Evolutionary conservation across 2,797 vertebrate genomes (phyloP).

Genomic region (Mus minutoides): DNA sequence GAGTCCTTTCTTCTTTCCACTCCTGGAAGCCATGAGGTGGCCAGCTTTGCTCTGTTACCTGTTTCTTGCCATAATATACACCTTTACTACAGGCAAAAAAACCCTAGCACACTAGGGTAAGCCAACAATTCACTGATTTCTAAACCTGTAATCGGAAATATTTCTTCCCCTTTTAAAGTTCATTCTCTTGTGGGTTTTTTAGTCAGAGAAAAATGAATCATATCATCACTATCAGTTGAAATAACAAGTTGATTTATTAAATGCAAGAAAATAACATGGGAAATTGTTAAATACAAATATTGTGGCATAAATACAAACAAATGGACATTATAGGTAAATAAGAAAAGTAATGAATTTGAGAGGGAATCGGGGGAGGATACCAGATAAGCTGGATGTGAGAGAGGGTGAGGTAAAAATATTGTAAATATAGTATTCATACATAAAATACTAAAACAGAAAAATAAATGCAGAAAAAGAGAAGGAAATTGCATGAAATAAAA

Average conservation of each 20-base stretch:
- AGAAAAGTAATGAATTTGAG: not conserved
- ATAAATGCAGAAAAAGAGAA: not conserved
- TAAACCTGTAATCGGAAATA: not conserved
- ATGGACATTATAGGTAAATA: not conserved
- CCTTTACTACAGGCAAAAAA: not conserved
- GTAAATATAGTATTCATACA: not conserved
- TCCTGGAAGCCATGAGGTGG: not conserved
- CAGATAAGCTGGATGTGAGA: not conserved
- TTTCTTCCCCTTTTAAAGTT: not conserved
- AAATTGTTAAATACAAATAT: not conserved
- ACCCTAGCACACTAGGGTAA: not conserved
- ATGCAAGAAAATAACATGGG: not conserved
- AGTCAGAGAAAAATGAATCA: not conserved
- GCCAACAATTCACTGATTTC: too few relatives aligned
- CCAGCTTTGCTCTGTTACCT: not conserved
- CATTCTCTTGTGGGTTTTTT: not conserved
- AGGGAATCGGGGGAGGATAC: not conserved
- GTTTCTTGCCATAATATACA: not conserved
- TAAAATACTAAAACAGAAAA: not conserved
- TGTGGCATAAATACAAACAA: not conserved
- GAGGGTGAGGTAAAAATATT: too few relatives aligned
- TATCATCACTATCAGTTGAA: not conserved
- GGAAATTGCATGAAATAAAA: too few relatives aligned
- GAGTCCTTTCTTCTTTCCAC: not conserved
- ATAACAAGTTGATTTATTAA: conserved; percentile 10